A percentile compares a stretch with the other conserved stretches of the same genome.
Evolutionary conservation across 1,140 invertebrate genomes (phyloP).

Genomic region (Hermetia illucens): DNA sequence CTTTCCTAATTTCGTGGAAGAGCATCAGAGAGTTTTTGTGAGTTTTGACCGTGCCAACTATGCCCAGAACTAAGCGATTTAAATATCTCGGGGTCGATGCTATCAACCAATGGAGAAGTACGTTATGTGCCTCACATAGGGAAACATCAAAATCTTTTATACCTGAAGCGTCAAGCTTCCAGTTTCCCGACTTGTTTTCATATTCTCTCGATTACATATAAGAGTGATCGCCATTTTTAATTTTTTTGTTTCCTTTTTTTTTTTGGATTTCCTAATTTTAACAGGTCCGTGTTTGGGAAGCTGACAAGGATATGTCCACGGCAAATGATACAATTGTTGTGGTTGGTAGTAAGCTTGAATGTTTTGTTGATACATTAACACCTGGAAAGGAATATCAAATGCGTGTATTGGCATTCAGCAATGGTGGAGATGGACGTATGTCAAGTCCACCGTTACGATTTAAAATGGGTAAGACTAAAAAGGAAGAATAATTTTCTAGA

Average conservation of each 20-base stretch:
- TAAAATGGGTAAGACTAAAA: constrained; percentile 64
- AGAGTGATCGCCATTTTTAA: not conserved
- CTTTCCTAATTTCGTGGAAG: constrained; percentile 86
- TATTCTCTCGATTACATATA: not conserved
- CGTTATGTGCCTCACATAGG: too few relatives aligned
- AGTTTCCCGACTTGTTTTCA: too few relatives aligned
- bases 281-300: constrained; percentile 76
- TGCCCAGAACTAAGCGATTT: too few relatives aligned
- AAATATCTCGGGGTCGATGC: too few relatives aligned
- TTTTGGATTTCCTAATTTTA: too few relatives aligned
- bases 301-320: constrained; percentile 80
- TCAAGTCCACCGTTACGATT: constrained; percentile 81
- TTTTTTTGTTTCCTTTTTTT: constrained; percentile 15
- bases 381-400: constrained; percentile 79
- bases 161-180: too few relatives aligned
- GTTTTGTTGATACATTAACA: constrained; percentile 59
- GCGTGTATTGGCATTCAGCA: constrained; percentile 81
- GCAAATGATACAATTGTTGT: constrained; percentile 74
- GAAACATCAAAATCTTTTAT: too few relatives aligned
- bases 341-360: constrained; percentile 61
- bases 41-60: constrained; percentile 84
- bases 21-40: constrained; percentile 83
- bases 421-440: constrained; percentile 91
- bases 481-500: too few relatives aligned
- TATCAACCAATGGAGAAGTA: too few relatives aligned